These are phyloP conservation scores for Noctua pronuba DNA, from an alignment of 2,888 invertebrate species.

Conservation along the genomic window DNA sequence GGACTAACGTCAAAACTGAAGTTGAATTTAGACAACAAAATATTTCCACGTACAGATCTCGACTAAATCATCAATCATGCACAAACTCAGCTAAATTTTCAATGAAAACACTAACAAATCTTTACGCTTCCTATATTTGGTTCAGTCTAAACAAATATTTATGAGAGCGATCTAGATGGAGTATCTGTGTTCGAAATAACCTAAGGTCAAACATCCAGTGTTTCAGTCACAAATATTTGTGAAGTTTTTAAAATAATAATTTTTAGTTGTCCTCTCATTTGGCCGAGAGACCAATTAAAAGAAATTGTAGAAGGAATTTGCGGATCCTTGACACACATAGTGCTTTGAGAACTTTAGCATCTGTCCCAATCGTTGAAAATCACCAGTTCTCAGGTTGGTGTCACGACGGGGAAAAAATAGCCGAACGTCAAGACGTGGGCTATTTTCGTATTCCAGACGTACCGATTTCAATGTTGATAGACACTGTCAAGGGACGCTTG, in stretches of 20 bases:
- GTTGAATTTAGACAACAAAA: conserved; percentile 50
- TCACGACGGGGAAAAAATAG: conserved; percentile 78
- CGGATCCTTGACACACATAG: conserved; percentile 81
- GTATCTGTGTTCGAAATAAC: conserved; percentile 58
- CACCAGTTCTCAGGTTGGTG: conserved; percentile 77
- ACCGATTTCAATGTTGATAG: conserved; percentile 67
- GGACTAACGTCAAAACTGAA: conserved; percentile 34
- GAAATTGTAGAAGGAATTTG: conserved; percentile 59
- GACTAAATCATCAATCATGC: conserved; percentile 52
- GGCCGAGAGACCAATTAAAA: conserved; percentile 56
- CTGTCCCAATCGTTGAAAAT: conserved; percentile 76
- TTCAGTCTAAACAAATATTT: conserved; percentile 71
- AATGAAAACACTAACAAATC: conserved; percentile 70
- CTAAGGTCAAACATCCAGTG: conserved; percentile 57
- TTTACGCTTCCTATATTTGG: conserved; percentile 70
- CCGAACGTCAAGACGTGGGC: conserved; percentile 70
- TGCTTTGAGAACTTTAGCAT: conserved; percentile 73
- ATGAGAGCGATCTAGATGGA: conserved; percentile 61
- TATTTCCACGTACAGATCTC: conserved; percentile 60
- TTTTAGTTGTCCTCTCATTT: conserved; percentile 31
- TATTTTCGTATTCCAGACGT: conserved; percentile 75
- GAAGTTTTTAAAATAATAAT: conserved; percentile 36
- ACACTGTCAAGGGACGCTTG: conserved; percentile 55
- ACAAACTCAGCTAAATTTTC: conserved; percentile 62
- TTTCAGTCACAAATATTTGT: conserved; percentile 44